Conservation (phyloP, 2,797 vertebrate species). For the Strix occidentalis region DNA sequence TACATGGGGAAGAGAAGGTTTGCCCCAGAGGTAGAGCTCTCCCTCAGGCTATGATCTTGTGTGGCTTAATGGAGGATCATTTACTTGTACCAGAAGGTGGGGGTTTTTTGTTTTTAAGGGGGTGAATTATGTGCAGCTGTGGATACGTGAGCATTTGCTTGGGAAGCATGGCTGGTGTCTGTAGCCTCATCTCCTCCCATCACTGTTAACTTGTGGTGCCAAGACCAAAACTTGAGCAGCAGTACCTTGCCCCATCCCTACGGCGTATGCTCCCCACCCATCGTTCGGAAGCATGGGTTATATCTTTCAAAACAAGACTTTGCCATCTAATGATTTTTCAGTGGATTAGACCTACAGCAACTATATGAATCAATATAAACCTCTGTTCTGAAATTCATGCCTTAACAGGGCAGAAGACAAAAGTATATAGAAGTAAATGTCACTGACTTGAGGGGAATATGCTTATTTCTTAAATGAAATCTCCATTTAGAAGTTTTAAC, state of each 20-base stretch:
- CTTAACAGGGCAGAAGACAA: background rate
- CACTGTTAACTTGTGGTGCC: background rate
- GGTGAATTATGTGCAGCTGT: background rate
- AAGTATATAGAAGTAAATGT: background rate
- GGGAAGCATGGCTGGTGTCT: background rate
- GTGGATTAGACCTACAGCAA: background rate
- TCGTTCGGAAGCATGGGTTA: background rate
- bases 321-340: background rate
- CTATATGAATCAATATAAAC: background rate
- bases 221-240: background rate
- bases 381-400: background rate
- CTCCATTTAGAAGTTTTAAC: slow-evolving; percentile 41
- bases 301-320: background rate
- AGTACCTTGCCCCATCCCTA: background rate
- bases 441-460: background rate
- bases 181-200: background rate
- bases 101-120: background rate
- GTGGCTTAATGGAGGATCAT: background rate
- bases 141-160: background rate
- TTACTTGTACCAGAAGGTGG: background rate
- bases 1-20: background rate
- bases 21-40: background rate
- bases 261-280: fast-evolving
- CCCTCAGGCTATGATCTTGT: background rate
- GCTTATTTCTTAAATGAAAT: slow-evolving; percentile 2